Conservation (phyloP, 1,140 invertebrate species). For the Anastrepha obliqua region DNA sequence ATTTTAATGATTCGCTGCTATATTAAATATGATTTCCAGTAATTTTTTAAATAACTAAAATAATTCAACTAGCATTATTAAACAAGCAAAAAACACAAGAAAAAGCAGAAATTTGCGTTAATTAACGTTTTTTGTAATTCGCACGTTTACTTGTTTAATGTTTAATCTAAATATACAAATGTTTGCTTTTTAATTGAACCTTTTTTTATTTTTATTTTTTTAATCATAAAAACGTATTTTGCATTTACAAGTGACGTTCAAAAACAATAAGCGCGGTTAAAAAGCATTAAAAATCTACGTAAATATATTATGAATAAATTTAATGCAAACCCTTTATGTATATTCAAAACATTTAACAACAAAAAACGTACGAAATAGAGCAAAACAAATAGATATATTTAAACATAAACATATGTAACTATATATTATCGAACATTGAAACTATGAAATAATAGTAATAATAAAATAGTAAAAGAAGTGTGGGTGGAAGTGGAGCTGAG, state of each 20-base stretch:
- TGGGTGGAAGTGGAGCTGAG: constrained; percentile 28
- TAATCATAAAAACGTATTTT: constrained; percentile 40
- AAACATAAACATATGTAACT: constrained; percentile 8
- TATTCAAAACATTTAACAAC: background rate
- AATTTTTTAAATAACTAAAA: too few relatives aligned
- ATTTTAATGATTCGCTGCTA: too few relatives aligned
- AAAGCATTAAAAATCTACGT: background rate
- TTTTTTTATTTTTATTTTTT: background rate
- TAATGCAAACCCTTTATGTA: constrained; percentile 3
- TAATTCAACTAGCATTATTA: too few relatives aligned
- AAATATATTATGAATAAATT: background rate
- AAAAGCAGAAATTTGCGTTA: background rate
- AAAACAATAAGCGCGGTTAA: background rate
- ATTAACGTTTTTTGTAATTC: background rate
- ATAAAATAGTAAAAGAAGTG: background rate
- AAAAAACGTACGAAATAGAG: background rate
- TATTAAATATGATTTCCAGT: too few relatives aligned
- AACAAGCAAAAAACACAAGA: background rate
- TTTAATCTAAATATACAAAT: constrained; percentile 17
- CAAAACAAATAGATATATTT: background rate
- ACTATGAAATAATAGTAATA: constrained; percentile 21
- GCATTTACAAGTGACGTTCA: constrained; percentile 43
- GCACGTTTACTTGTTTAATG: constrained; percentile 6
- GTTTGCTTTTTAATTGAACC: background rate
- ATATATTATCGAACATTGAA: constrained; percentile 38